phyloP scores from a whole-genome alignment of 2,113 vertebrate species.

The Dissostichus mawsoni region DNA sequence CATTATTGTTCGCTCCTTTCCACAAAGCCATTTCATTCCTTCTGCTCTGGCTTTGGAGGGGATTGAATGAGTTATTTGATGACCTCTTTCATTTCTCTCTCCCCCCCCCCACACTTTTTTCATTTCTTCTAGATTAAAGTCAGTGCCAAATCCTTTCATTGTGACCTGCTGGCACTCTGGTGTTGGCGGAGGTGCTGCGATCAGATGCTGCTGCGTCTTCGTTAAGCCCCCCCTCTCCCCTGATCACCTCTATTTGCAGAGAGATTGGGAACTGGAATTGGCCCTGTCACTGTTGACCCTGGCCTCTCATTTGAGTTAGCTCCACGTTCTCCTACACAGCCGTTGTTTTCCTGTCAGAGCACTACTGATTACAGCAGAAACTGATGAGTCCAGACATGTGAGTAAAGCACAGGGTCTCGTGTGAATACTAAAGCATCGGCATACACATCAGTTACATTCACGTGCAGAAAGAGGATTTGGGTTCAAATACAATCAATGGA shows the following conservation, averaged over 20 bases:
- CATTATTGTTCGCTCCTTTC: not conserved
- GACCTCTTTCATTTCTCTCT: slow-evolving; percentile 27
- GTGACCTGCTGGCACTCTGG: slow-evolving; percentile 38
- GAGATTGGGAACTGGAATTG: slow-evolving; percentile 75
- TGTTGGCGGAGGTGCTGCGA: slow-evolving; percentile 46
- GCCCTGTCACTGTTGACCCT: slow-evolving; percentile 77
- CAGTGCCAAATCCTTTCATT: slow-evolving; percentile 47
- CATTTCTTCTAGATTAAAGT: slow-evolving; percentile 56
- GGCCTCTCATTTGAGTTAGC: slow-evolving; percentile 72
- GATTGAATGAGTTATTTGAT: slow-evolving; percentile 54
- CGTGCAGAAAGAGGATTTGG: not conserved
- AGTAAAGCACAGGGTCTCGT: slow-evolving; percentile 56
- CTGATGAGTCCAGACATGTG: slow-evolving; percentile 77
- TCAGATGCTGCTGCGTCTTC: slow-evolving; percentile 68
- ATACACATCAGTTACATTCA: slow-evolving; percentile 6
- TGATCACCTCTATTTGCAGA: slow-evolving; percentile 77
- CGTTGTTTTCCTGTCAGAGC: slow-evolving; percentile 72
- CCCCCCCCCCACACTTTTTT: slow-evolving; percentile 4
- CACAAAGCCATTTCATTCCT: slow-evolving; percentile 27
- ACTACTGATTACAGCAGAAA: slow-evolving; percentile 72
- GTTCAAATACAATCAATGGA: not conserved
- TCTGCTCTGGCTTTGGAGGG: slow-evolving; percentile 15
- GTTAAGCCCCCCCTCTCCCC: slow-evolving; percentile 60
- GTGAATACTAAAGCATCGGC: slow-evolving; percentile 64
- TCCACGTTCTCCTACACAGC: slow-evolving; percentile 59